phyloP scores from a whole-genome alignment of 2,113 vertebrate species.

The Barbus barbus region DNA sequence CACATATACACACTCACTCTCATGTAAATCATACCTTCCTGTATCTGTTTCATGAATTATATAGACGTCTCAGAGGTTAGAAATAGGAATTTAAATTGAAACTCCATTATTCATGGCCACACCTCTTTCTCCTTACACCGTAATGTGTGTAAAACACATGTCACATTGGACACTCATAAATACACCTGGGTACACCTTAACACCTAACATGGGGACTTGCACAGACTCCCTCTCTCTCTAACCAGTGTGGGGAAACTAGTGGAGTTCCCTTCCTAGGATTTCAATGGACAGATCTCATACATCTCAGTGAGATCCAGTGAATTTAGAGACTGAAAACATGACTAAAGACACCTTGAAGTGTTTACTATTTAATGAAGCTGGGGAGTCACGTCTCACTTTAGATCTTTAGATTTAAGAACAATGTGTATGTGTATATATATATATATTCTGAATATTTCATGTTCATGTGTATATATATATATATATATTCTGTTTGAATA shows the following conservation, averaged over 20 bases:
- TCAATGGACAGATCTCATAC: not conserved
- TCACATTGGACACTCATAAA: constrained; percentile 50
- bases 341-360: not conserved
- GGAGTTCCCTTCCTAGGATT: not conserved
- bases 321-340: not conserved
- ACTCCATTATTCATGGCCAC: constrained; percentile 73
- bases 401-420: no score
- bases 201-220: constrained; percentile 1
- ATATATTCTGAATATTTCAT: no score
- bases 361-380: not conserved
- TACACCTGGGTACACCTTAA: constrained; percentile 8
- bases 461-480: no score
- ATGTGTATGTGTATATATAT: no score
- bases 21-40: constrained; percentile 71
- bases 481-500: no score
- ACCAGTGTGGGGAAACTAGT: not conserved
- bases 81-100: constrained; percentile 74
- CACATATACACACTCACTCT: constrained; percentile 6
- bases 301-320: not conserved
- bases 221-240: constrained; percentile 5
- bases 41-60: constrained; percentile 71
- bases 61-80: constrained; percentile 69
- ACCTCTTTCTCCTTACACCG: constrained; percentile 53
- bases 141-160: constrained; percentile 58
- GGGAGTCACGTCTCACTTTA: not conserved